Percentiles rank a stretch among this genome's conserved stretches.
Conservation (phyloP, 2,888 invertebrate species). For the Dexiosoma caninum region DNA sequence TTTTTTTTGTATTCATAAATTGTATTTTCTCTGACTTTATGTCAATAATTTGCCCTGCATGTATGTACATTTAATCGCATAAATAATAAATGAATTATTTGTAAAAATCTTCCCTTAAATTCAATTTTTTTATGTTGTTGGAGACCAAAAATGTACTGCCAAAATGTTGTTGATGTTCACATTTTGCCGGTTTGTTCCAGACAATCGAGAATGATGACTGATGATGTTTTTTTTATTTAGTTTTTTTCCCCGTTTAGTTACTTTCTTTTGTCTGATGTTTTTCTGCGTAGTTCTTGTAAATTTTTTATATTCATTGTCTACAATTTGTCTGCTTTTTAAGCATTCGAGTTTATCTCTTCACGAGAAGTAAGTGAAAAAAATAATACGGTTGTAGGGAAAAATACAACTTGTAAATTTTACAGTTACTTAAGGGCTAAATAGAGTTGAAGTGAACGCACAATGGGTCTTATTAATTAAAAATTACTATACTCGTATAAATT, state of each 20-base stretch:
- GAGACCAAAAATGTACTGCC: neutral
- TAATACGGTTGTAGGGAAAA: neutral
- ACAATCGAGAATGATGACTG: constrained; percentile 72
- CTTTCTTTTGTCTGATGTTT: constrained; percentile 11
- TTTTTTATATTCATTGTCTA: constrained; percentile 34
- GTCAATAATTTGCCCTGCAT: constrained; percentile 7
- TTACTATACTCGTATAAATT: no score
- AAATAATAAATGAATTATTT: constrained; percentile 36
- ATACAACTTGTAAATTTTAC: constrained; percentile 26
- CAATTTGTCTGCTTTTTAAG: constrained; percentile 52
- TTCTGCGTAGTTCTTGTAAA: constrained; percentile 12
- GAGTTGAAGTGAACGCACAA: neutral
- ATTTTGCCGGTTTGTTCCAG: constrained; percentile 13
- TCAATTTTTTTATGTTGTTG: constrained; percentile 11
- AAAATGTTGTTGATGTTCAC: neutral
- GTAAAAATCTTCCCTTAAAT: constrained; percentile 43
- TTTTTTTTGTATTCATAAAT: constrained; percentile 24
- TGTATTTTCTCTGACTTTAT: neutral
- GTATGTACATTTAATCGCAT: constrained; percentile 20
- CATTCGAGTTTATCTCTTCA: constrained; percentile 30
- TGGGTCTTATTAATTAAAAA: neutral
- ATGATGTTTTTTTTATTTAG: constrained; percentile 67
- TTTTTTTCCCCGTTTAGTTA: constrained; percentile 40
- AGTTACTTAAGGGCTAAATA: constrained; percentile 27
- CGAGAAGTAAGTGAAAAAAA: neutral